phyloP scores from a whole-genome alignment of 2,797 vertebrate species.

The Mus minutoides region DNA sequence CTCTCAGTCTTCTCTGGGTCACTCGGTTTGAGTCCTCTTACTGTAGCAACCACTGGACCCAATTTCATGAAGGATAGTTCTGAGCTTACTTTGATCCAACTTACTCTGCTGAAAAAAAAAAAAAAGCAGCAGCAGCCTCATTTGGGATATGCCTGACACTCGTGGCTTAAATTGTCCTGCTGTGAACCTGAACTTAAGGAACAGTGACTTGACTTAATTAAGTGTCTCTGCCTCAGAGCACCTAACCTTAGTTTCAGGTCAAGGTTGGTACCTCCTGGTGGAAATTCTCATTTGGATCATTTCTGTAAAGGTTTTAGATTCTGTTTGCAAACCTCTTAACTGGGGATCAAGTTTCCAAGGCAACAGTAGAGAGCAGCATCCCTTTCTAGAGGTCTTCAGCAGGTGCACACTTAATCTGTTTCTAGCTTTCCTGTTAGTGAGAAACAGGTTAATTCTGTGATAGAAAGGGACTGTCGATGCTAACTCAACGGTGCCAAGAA shows the following conservation, averaged over 20 bases:
- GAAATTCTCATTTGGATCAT: background rate
- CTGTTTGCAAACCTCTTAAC: background rate
- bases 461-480: background rate
- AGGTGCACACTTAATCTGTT: background rate
- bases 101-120: background rate
- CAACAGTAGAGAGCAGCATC: background rate
- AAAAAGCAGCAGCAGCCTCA: background rate
- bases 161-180: background rate
- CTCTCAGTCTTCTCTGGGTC: background rate
- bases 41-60: background rate
- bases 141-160: background rate
- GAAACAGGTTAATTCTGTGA: background rate
- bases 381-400: background rate
- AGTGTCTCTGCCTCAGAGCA: background rate
- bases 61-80: background rate
- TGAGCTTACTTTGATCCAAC: conserved; percentile 2
- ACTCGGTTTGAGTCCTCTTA: background rate
- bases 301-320: background rate
- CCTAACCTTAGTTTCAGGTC: background rate
- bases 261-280: background rate
- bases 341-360: background rate
- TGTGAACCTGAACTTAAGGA: background rate
- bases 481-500: background rate
- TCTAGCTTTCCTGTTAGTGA: background rate
- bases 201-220: background rate